Percentiles rank a stretch among this genome's conserved stretches.
These are phyloP conservation scores for Papilio xuthus DNA, from an alignment of 1,140 invertebrate species.

Conservation along the genomic window DNA sequence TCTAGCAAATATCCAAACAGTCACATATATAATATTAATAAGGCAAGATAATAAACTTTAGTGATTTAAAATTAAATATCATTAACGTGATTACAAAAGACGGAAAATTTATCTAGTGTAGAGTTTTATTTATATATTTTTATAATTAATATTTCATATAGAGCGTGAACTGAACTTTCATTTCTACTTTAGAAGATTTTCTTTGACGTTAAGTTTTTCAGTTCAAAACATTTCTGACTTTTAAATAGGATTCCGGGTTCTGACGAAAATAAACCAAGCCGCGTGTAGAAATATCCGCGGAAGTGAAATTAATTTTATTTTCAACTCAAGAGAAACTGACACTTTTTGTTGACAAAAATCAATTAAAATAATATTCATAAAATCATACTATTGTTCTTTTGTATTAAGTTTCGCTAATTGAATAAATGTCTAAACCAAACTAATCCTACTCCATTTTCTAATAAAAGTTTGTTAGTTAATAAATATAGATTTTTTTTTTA, in stretches of 20 bases:
- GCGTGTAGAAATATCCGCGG: conserved; percentile 34
- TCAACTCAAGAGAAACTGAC: conserved; percentile 11
- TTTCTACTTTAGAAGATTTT: conserved; percentile 1
- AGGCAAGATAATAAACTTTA: no score
- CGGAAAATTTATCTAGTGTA: neutral
- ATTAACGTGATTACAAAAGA: neutral
- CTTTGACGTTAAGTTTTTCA: conserved; percentile 1
- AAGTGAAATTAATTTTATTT: conserved; percentile 18
- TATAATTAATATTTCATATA: neutral
- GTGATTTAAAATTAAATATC: no score
- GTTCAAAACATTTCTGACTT: conserved; percentile 26
- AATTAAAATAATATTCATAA: no score
- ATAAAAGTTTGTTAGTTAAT: no score
- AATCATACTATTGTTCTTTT: no score
- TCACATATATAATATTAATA: no score
- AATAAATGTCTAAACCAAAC: no score
- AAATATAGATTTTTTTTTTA: no score
- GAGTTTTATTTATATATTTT: neutral
- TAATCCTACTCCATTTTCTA: no score
- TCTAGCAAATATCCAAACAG: no score
- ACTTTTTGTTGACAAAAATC: neutral
- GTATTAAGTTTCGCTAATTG: no score
- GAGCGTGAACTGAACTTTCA: neutral
- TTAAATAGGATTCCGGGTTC: conserved; percentile 28
- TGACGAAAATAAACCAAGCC: conserved; percentile 13